A percentile compares a stretch with the other conserved stretches of the same genome.
Evolutionary conservation across 2,888 invertebrate species (phyloP).

Genomic region (Lymantria monacha): DNA sequence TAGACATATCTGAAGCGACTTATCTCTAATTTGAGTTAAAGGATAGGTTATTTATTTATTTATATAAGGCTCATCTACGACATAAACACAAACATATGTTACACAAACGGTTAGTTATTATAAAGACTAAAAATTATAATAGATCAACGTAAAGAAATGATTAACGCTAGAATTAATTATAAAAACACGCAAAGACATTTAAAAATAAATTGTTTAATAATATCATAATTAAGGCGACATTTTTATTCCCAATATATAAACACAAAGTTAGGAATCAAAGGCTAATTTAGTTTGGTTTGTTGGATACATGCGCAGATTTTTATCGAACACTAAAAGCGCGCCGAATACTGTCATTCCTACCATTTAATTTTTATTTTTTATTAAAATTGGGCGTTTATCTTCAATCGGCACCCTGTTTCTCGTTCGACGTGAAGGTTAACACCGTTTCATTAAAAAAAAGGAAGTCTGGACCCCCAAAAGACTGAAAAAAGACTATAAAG

Average conservation of each 20-base stretch:
- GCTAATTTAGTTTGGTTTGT: slow-evolving; percentile 46
- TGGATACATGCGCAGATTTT: slow-evolving; percentile 52
- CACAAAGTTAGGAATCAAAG: slow-evolving; percentile 24
- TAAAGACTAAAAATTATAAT: too few relatives aligned
- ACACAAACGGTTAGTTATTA: too few relatives aligned
- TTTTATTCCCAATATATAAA: slow-evolving; percentile 2
- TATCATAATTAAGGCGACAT: slow-evolving; percentile 2
- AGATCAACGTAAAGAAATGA: too few relatives aligned
- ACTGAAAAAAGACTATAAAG: slow-evolving; percentile 68
- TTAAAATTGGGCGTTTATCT: slow-evolving; percentile 67
- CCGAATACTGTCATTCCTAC: slow-evolving; percentile 71
- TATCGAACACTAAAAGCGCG: slow-evolving; percentile 56
- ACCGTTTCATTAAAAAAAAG: slow-evolving; percentile 80
- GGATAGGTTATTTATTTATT: too few relatives aligned
- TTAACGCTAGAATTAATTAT: too few relatives aligned
- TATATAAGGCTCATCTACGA: too few relatives aligned
- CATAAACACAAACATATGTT: too few relatives aligned
- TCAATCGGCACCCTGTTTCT: slow-evolving; percentile 80
- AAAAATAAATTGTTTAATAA: neutral
- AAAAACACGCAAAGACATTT: too few relatives aligned
- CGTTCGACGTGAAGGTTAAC: slow-evolving; percentile 79
- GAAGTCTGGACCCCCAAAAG: slow-evolving; percentile 78
- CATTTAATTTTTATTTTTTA: slow-evolving; percentile 44
- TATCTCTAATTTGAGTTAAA: too few relatives aligned
- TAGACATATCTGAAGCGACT: too few relatives aligned